A percentile compares a stretch with the other conserved stretches of the same genome.
Conservation (phyloP, 2,797 vertebrate genomes). For the Prionace glauca region DNA sequence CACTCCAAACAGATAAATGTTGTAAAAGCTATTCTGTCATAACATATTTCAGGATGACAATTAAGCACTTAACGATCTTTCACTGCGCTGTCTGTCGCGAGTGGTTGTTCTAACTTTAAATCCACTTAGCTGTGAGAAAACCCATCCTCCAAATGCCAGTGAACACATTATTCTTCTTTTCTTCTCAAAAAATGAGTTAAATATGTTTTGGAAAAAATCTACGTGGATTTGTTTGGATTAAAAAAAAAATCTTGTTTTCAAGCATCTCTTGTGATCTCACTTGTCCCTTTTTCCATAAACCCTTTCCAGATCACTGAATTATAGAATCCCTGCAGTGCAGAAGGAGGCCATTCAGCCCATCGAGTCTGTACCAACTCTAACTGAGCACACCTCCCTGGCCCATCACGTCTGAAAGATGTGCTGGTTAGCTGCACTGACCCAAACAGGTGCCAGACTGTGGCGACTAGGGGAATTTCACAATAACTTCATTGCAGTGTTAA, state of each 20-base stretch:
- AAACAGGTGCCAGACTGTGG: too few species aligned
- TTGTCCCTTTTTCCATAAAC: neutral
- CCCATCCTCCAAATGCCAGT: neutral
- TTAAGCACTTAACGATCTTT: neutral
- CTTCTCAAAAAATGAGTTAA: neutral
- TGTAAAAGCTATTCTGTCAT: constrained; percentile 10
- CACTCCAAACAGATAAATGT: neutral
- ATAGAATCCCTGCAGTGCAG: too few species aligned
- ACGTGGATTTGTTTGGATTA: neutral
- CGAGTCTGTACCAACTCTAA: too few species aligned
- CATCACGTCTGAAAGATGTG: too few species aligned
- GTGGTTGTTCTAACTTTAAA: neutral
- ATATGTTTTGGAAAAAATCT: neutral
- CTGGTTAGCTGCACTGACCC: too few species aligned
- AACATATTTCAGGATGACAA: neutral
- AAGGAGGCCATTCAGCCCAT: too few species aligned
- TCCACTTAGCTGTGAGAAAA: neutral
- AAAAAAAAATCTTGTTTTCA: neutral
- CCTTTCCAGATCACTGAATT: too few species aligned
- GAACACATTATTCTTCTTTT: neutral
- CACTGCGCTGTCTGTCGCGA: too few species aligned
- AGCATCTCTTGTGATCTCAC: neutral
- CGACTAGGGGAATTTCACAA: too few species aligned
- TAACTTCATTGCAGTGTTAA: too few species aligned
- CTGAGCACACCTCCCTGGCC: too few species aligned